Base-by-base conservation (phyloP, 2,113 vertebrate genomes). In the Kryptolebias marmoratus region DNA sequence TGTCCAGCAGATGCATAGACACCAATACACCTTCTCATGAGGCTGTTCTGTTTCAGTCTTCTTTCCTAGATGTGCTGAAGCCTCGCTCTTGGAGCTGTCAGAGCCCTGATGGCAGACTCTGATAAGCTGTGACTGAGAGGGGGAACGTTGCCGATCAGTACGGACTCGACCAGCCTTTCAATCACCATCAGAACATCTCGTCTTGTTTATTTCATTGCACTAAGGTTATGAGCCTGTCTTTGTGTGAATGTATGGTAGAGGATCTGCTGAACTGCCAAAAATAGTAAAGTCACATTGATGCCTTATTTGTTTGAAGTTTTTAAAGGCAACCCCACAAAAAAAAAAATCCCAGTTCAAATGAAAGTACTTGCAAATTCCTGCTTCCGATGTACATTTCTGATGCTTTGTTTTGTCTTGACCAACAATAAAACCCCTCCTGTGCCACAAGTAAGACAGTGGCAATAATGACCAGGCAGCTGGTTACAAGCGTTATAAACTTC, bases 61-160 rank as follows among this genome's bases (percentile, higher is more conserved):
- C 92, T 0, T 95, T 98, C 75, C 61, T 97, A 65, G 96, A 98
- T 70, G 92, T 96, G 52, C 67, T 98, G 87, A 95, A 91, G 79
- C 97, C 97, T 64, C 95, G 95, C 4, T 97, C 97, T 0, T 99
- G 97, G 97, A 95, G 92, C 0, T 99, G 97, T 82, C 93, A 93
- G 47, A 73, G 50, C 47, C 31, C 39, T 59, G 39, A 58, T 55
- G 45, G 42, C 15, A 11, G 27, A 73, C 22, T 30, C 68, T 65
- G 69, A 82, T 0, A 39, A 28, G 47, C 63, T 75, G 47, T 86
- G 79, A 85, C 45, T 61, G n/a, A 60, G 28, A 71, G 0, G 1
- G 47, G 5, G 27, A 66, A 42, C 11, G 48, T 72, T 47, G 15
- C 56, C 69, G 10, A 78, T 78, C 50, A 54, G 32, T 48, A 50